phyloP scores from a whole-genome alignment of 2,888 invertebrate genomes.

The Eustalomyia histrio region DNA sequence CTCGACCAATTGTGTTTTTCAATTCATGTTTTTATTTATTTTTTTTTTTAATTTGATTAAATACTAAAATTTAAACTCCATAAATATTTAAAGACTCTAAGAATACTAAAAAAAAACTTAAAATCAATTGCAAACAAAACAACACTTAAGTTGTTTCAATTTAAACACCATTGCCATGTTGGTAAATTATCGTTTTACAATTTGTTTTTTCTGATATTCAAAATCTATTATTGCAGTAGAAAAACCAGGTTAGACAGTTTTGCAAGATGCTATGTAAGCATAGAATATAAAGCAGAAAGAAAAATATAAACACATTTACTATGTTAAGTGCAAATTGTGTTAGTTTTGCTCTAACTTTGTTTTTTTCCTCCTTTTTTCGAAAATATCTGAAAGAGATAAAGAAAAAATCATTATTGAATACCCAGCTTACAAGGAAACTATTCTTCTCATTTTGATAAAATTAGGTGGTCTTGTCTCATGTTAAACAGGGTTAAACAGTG shows the following conservation, averaged over 20 bases:
- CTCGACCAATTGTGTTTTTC: too few relatives aligned
- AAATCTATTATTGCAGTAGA: slow-evolving; percentile 49
- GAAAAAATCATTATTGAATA: slow-evolving; percentile 47
- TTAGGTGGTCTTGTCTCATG: too few relatives aligned
- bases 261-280: slow-evolving; percentile 47
- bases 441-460: too few relatives aligned
- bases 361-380: slow-evolving; percentile 10
- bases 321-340: slow-evolving; percentile 65
- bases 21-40: too few relatives aligned
- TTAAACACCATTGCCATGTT: slow-evolving; percentile 25
- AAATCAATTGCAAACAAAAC: slow-evolving; percentile 33
- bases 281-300: slow-evolving; percentile 23
- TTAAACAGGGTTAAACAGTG: too few relatives aligned
- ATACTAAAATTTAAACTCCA: too few relatives aligned
- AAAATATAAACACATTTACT: slow-evolving; percentile 65
- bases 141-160: slow-evolving; percentile 19
- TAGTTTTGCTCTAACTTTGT: slow-evolving; percentile 58
- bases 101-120: not conserved
- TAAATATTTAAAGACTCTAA: not conserved
- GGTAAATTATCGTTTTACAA: slow-evolving; percentile 4
- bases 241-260: slow-evolving; percentile 55
- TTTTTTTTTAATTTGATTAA: too few relatives aligned
- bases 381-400: slow-evolving; percentile 13
- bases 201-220: slow-evolving; percentile 42
- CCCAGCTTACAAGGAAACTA: not conserved